Percentiles rank a stretch among this genome's conserved stretches.
phyloP scores from a whole-genome alignment of 2,113 vertebrate species.

The Epinephelus fuscoguttatus region DNA sequence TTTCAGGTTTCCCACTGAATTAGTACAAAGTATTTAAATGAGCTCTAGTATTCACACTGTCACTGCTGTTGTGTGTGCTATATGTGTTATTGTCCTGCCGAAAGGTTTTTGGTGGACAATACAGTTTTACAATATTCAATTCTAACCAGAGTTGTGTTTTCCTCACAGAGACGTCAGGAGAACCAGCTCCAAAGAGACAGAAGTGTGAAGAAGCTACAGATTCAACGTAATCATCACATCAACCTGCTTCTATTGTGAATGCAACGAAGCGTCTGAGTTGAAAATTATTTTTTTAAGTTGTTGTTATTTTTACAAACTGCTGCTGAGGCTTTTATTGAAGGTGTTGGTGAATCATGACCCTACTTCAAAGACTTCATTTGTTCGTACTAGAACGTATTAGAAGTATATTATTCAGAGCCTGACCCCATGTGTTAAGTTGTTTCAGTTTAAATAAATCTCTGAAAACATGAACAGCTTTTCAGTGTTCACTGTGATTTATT shows the following conservation, averaged over 20 bases:
- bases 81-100: background rate
- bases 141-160: slow-evolving; percentile 5
- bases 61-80: background rate
- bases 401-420: background rate
- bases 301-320: background rate
- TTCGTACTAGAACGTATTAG: background rate
- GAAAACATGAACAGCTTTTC: slow-evolving; percentile 7
- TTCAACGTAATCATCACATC: background rate
- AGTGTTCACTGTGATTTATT: slow-evolving; percentile 61
- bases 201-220: slow-evolving; percentile 75
- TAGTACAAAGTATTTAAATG: too few relatives aligned
- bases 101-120: background rate
- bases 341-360: slow-evolving; percentile 3
- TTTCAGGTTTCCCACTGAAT: too few relatives aligned
- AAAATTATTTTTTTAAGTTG: background rate
- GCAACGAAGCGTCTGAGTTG: background rate
- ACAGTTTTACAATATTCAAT: background rate
- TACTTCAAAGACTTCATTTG: background rate
- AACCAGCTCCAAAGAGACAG: slow-evolving; percentile 89
- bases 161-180: slow-evolving; percentile 79
- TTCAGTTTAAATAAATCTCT: slow-evolving; percentile 58
- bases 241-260: background rate
- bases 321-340: slow-evolving; percentile 29
- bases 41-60: background rate
- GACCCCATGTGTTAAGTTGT: background rate